Conservation (phyloP, 2,113 vertebrate genomes). For the Lucifuga dentata region DNA sequence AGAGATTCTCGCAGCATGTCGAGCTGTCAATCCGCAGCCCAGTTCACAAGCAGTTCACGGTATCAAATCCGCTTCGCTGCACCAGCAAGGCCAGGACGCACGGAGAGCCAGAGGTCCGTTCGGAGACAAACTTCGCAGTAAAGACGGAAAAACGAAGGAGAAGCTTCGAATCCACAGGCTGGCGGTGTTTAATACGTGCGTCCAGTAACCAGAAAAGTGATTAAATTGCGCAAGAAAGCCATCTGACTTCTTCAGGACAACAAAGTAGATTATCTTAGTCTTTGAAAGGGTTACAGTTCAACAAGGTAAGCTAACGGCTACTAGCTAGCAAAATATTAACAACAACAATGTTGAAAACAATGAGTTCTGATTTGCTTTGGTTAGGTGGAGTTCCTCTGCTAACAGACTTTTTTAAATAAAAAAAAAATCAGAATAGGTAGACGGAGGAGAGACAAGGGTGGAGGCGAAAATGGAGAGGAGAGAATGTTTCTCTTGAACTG, state of each 20-base stretch:
- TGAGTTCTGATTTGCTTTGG: not conserved
- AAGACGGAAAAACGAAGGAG: too few relatives aligned
- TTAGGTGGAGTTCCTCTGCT: too few relatives aligned
- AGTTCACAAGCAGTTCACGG: slow-evolving; percentile 68
- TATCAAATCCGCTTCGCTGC: slow-evolving; percentile 41
- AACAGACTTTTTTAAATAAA: too few relatives aligned
- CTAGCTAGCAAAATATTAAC: not conserved
- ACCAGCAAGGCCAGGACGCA: slow-evolving; percentile 3
- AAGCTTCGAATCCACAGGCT: too few relatives aligned
- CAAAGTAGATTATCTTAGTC: not conserved
- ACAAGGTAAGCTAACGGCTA: not conserved
- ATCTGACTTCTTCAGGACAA: not conserved
- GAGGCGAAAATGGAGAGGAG: not conserved
- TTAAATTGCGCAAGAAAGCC: too few relatives aligned
- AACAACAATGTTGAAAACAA: not conserved
- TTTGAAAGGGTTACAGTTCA: slow-evolving; percentile 1
- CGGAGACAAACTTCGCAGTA: too few relatives aligned
- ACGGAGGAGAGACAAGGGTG: not conserved
- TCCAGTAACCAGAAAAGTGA: too few relatives aligned
- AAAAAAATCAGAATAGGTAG: not conserved
- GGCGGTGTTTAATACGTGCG: too few relatives aligned
- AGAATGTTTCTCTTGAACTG: not conserved
- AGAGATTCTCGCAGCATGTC: slow-evolving; percentile 28
- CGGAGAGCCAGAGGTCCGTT: not conserved
- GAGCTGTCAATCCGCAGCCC: slow-evolving; percentile 49